These are phyloP conservation scores for Diphyllodes magnificus DNA, from an alignment of 2,113 vertebrate genomes.

Conservation along the genomic window DNA sequence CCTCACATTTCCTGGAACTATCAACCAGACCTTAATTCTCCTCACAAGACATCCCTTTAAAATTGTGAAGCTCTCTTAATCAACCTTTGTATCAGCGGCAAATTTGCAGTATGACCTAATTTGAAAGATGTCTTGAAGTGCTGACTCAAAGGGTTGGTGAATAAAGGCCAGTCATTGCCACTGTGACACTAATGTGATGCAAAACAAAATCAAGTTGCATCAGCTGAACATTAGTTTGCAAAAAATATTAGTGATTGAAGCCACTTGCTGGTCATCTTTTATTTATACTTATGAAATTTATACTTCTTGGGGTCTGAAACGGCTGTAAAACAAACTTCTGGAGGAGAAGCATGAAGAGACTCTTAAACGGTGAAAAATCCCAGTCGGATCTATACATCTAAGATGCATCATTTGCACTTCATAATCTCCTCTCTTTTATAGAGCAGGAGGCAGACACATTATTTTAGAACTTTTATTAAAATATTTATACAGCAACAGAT, in stretches of 20 bases:
- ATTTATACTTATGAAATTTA: constrained; percentile 66
- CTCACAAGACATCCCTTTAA: constrained; percentile 69
- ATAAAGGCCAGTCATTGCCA: constrained; percentile 70
- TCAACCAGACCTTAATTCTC: constrained; percentile 74
- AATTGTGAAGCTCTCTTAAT: constrained; percentile 76
- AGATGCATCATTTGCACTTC: constrained; percentile 31
- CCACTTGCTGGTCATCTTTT: constrained; percentile 72
- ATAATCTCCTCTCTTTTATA: constrained; percentile 20
- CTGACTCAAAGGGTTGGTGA: constrained; percentile 80
- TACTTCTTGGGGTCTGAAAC: constrained; percentile 32
- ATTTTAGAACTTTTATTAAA: constrained; percentile 65
- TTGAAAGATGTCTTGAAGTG: constrained; percentile 77
- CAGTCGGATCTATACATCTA: constrained; percentile 37
- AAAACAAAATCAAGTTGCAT: constrained; percentile 76
- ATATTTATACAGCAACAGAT: constrained; percentile 64
- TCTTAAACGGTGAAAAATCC: constrained; percentile 49
- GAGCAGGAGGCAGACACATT: constrained; percentile 46
- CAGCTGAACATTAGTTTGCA: constrained; percentile 76
- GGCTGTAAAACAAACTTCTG: constrained; percentile 26
- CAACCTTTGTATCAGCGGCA: constrained; percentile 77
- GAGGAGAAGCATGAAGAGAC: neutral
- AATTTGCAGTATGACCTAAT: constrained; percentile 80
- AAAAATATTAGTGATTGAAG: constrained; percentile 75
- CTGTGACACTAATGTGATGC: constrained; percentile 75
- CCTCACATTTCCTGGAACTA: constrained; percentile 76